A percentile compares a stretch with the other conserved stretches of the same genome.
Evolutionary conservation across 2,888 invertebrate species (phyloP).

Genomic region (Zaprionus lineosus): DNA sequence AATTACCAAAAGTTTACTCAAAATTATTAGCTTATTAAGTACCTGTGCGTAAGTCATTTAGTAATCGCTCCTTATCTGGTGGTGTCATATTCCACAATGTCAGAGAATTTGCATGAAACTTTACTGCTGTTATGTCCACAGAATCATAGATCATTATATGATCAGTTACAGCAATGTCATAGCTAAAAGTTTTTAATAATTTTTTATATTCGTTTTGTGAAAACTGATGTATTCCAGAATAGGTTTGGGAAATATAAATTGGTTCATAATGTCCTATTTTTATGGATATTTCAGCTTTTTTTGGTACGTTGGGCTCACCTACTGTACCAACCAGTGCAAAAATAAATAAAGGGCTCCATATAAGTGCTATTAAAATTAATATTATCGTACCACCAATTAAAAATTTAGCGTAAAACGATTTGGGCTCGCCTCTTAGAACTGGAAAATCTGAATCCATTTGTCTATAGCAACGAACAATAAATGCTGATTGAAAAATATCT

Average conservation of each 20-base stretch:
- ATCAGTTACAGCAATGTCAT: constrained; percentile 48
- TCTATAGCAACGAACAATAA: constrained; percentile 88
- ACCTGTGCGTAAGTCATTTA: constrained; percentile 47
- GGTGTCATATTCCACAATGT: constrained; percentile 65
- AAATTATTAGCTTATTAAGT: neutral
- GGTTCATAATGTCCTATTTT: constrained; percentile 95
- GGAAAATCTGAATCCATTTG: constrained; percentile 94
- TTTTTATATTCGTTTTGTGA: constrained; percentile 84
- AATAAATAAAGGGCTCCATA: constrained; percentile 98
- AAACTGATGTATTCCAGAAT: constrained; percentile 88
- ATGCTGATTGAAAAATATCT: constrained; percentile 98
- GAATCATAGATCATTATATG: constrained; percentile 51
- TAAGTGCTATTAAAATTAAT: constrained; percentile 92
- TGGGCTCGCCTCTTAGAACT: constrained; percentile 92
- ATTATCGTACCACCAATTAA: constrained; percentile 93
- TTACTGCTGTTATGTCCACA: constrained; percentile 50
- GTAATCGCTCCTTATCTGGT: constrained; percentile 49
- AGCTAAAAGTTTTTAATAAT: constrained; percentile 85
- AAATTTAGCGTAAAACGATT: constrained; percentile 92
- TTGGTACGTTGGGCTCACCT: constrained; percentile 92
- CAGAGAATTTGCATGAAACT: constrained; percentile 59
- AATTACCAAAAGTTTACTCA: neutral
- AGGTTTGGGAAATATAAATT: constrained; percentile 93
- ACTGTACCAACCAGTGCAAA: constrained; percentile 97
- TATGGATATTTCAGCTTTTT: constrained; percentile 91